Conservation (phyloP, 2,797 vertebrate species). For the Picus viridis region DNA sequence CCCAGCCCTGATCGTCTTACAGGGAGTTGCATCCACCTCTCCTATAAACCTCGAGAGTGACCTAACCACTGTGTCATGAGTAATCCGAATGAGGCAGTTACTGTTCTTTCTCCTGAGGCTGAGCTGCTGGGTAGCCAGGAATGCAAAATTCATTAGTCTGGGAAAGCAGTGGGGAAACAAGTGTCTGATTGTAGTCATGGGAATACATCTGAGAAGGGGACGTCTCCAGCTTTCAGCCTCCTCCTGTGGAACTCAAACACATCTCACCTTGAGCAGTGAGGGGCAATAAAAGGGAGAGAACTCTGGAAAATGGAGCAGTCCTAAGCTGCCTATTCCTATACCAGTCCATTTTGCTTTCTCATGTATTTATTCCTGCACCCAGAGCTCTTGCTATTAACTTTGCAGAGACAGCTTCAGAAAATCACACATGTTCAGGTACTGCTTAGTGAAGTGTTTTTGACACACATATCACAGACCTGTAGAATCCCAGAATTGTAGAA, state of each 20-base stretch:
- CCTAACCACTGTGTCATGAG: background rate
- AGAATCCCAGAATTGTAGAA: background rate
- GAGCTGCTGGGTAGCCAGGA: background rate
- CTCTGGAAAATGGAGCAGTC: background rate
- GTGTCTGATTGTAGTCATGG: background rate
- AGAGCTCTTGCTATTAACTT: background rate
- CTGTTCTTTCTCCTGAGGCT: background rate
- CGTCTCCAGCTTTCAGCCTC: background rate
- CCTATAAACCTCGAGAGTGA: background rate
- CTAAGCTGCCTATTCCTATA: background rate
- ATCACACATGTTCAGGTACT: accelerated
- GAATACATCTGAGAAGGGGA: background rate
- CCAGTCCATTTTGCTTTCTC: background rate
- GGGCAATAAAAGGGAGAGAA: accelerated
- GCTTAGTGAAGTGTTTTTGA: background rate
- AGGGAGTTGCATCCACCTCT: conserved; percentile 26
- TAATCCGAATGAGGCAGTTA: background rate
- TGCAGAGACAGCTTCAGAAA: background rate
- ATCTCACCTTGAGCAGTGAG: background rate
- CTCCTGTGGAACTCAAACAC: background rate
- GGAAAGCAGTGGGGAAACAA: background rate
- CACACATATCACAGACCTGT: background rate
- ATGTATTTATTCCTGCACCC: background rate
- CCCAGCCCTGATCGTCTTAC: background rate
- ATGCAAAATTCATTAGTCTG: conserved; percentile 38